Percentiles rank a stretch among this genome's conserved stretches.
These are phyloP conservation scores for Xanthia togata DNA, from an alignment of 2,888 invertebrate species.

Conservation along the genomic window DNA sequence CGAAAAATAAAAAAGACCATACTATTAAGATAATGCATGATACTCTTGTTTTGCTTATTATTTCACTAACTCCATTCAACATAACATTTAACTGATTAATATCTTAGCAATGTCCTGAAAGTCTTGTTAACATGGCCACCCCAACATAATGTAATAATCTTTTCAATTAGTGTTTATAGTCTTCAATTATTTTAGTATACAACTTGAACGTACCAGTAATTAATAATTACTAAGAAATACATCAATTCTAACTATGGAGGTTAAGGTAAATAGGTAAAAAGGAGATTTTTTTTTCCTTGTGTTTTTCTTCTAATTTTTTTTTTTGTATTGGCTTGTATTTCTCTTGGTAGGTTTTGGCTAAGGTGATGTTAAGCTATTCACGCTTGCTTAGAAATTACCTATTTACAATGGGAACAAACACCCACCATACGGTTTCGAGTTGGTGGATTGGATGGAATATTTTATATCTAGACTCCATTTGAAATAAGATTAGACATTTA, in stretches of 20 bases:
- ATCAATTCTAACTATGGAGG: slow-evolving; percentile 31
- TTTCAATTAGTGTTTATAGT: slow-evolving; percentile 44
- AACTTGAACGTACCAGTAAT: slow-evolving; percentile 19
- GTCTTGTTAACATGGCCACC: background rate
- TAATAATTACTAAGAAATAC: slow-evolving; percentile 43
- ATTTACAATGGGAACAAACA: no score
- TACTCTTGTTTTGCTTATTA: background rate
- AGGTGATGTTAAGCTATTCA: background rate
- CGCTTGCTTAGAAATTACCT: background rate
- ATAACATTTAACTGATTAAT: background rate
- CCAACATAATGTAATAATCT: slow-evolving; percentile 32
- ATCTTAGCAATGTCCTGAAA: background rate
- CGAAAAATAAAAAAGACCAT: no score
- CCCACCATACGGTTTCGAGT: no score
- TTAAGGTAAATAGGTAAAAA: slow-evolving; percentile 18
- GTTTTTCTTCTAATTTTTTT: background rate
- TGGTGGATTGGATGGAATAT: no score
- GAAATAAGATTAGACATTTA: no score
- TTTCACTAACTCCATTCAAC: background rate
- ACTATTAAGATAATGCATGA: background rate
- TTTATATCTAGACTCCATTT: no score
- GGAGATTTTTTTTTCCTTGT: background rate
- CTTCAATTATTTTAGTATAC: slow-evolving; percentile 34
- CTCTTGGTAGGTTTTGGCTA: background rate
- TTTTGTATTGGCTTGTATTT: background rate